phyloP scores from a whole-genome alignment of 35 echinoderm and acorn worm genomes.

The Ophioderma brevispina region DNA sequence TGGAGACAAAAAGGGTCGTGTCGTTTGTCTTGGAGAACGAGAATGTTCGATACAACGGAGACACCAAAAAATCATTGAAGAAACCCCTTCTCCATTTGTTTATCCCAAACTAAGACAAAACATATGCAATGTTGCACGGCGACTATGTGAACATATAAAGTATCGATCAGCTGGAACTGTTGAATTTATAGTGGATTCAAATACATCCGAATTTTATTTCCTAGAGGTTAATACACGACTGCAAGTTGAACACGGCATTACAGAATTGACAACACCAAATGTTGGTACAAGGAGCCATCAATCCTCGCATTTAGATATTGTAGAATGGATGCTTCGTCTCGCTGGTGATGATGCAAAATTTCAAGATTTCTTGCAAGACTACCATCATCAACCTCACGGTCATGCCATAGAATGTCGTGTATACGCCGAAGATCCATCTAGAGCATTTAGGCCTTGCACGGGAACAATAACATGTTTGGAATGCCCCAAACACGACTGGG shows the following conservation, averaged over 20 bases:
- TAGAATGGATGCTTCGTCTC: neutral
- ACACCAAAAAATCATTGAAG: no score
- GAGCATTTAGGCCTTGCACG: neutral
- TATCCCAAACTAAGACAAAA: no score
- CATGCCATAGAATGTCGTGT: neutral
- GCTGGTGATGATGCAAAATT: neutral
- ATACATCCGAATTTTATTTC: neutral
- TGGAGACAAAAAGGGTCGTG: no score
- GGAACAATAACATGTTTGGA: no score
- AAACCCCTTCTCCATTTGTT: no score
- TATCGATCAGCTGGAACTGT: neutral
- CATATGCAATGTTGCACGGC: no score
- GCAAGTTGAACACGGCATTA: neutral
- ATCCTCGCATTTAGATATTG: neutral
- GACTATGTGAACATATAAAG: neutral
- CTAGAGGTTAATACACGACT: neutral
- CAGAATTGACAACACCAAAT: neutral
- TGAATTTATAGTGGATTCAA: neutral
- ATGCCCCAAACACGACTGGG: neutral
- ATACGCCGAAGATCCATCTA: neutral
- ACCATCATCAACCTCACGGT: neutral
- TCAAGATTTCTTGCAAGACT: neutral
- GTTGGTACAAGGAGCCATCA: no score
- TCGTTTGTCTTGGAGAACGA: no score
- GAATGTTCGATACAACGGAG: no score